phyloP scores from a whole-genome alignment of 1,140 invertebrate species.

The Drosophila auraria region DNA sequence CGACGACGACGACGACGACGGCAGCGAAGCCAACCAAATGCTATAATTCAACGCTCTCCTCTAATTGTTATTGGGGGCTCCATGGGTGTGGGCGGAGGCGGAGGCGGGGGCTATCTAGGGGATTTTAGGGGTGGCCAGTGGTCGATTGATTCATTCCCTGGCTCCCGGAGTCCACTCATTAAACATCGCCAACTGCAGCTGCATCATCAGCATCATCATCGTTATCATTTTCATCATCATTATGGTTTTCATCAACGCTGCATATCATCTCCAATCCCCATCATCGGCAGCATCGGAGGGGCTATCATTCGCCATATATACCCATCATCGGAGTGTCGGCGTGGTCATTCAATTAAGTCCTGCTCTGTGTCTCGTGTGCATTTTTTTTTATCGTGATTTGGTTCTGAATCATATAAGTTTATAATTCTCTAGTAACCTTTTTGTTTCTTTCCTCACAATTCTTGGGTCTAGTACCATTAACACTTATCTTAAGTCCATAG shows the following conservation, averaged over 20 bases:
- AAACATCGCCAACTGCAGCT: slow-evolving; percentile 42
- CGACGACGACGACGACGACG: slow-evolving; percentile 23
- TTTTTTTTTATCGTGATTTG: slow-evolving; percentile 1
- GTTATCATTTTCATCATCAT: slow-evolving; percentile 15
- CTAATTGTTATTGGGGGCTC: slow-evolving; percentile 49
- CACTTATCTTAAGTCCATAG: slow-evolving; percentile 3
- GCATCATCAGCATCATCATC: slow-evolving; percentile 12
- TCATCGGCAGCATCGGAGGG: not conserved
- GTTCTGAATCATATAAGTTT: not conserved
- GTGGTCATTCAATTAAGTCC: slow-evolving; percentile 13
- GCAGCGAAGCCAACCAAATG: slow-evolving; percentile 69
- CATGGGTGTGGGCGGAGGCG: not conserved
- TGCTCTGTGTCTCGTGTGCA: not conserved
- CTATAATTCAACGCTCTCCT: slow-evolving; percentile 72
- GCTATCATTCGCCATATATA: slow-evolving; percentile 7
- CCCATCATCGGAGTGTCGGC: not conserved
- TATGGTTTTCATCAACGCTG: slow-evolving; percentile 27
- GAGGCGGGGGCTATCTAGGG: not conserved
- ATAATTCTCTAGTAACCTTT: not conserved
- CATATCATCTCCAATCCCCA: slow-evolving; percentile 23
- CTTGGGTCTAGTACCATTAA: not conserved
- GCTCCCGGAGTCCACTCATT: slow-evolving; percentile 40
- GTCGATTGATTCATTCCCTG: slow-evolving; percentile 63
- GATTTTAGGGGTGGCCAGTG: slow-evolving; percentile 12
- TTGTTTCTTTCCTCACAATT: not conserved